phyloP scores from a whole-genome alignment of 2,888 invertebrate genomes.

The Drosophila melanosoma region DNA sequence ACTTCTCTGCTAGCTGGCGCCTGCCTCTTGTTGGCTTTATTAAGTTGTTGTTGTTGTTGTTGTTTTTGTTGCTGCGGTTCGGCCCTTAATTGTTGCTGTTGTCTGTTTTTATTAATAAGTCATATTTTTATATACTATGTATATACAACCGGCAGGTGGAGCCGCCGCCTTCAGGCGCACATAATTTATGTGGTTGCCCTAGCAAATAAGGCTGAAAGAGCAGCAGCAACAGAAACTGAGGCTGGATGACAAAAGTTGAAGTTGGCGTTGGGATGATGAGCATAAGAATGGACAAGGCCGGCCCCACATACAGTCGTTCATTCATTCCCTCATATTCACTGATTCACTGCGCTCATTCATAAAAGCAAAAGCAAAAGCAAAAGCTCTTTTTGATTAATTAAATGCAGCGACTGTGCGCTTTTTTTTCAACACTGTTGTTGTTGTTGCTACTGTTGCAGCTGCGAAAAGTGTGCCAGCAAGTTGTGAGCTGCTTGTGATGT shows the following conservation, averaged over 20 bases:
- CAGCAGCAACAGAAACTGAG: slow-evolving; percentile 19
- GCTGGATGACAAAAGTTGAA: slow-evolving; percentile 70
- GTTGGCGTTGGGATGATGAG: slow-evolving; percentile 20
- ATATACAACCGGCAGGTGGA: slow-evolving; percentile 31
- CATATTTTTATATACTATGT: slow-evolving; percentile 72
- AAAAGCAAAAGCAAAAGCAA: slow-evolving; percentile 59
- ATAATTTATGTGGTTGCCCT: slow-evolving; percentile 70
- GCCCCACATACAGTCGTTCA: slow-evolving; percentile 51
- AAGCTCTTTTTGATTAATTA: slow-evolving; percentile 78
- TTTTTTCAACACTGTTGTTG: slow-evolving; percentile 29
- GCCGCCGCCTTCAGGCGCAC: slow-evolving; percentile 40
- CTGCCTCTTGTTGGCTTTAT: slow-evolving; percentile 71
- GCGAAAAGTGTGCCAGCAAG: slow-evolving; percentile 73
- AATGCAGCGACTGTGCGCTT: slow-evolving; percentile 66
- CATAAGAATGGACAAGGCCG: slow-evolving; percentile 40
- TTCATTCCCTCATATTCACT: slow-evolving; percentile 53
- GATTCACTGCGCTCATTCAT: slow-evolving; percentile 69
- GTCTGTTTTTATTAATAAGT: slow-evolving; percentile 81
- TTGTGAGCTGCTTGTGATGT: slow-evolving; percentile 64
- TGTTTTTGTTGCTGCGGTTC: slow-evolving; percentile 18
- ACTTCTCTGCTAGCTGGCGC: slow-evolving; percentile 55
- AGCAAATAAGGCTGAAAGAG: slow-evolving; percentile 29
- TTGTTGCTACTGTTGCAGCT: slow-evolving; percentile 36
- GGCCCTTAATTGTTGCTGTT: slow-evolving; percentile 55
- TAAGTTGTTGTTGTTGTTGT: slow-evolving; percentile 66